Evolutionary conservation across 2,888 invertebrate species (phyloP).

Genomic region (Lordiphosa andalusiaca): DNA sequence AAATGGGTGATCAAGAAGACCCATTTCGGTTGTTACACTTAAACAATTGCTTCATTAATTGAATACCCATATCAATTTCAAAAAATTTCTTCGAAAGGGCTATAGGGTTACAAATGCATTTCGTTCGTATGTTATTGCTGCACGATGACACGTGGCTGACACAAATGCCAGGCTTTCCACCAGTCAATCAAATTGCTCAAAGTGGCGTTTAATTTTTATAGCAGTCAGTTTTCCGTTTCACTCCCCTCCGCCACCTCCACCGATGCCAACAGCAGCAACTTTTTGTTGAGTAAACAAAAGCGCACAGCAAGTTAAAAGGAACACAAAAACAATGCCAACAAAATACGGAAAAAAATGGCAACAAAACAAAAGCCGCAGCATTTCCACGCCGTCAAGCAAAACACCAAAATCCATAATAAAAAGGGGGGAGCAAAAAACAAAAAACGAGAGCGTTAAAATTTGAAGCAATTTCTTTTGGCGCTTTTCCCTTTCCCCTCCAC

Average conservation of each 20-base stretch:
- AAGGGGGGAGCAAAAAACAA: constrained; percentile 15
- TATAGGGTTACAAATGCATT: constrained; percentile 3
- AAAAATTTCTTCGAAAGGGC: background rate
- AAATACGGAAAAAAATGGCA: constrained; percentile 29
- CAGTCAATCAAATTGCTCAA: constrained; percentile 58
- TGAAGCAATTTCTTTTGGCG: constrained; percentile 30
- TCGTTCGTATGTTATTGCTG: constrained; percentile 9
- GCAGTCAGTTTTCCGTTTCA: constrained; percentile 33
- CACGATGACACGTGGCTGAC: constrained; percentile 47
- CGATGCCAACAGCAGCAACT: too few relatives aligned
- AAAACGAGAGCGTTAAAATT: constrained; percentile 35
- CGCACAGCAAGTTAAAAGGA: constrained; percentile 6
- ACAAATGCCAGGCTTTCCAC: constrained; percentile 38
- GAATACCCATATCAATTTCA: background rate
- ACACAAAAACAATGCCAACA: constrained; percentile 23
- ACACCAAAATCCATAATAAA: constrained; percentile 23
- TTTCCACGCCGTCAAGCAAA: constrained; percentile 51
- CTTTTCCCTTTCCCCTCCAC: constrained; percentile 6
- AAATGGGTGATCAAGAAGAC: too few relatives aligned
- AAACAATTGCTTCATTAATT: too few relatives aligned
- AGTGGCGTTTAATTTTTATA: constrained; percentile 64
- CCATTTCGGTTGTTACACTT: too few relatives aligned
- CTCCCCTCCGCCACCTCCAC: constrained; percentile 1
- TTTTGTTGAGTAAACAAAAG: constrained; percentile 1
- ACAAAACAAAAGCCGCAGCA: constrained; percentile 48